Conservation (phyloP, 1,140 invertebrate species). For the Ruditapes philippinarum region DNA sequence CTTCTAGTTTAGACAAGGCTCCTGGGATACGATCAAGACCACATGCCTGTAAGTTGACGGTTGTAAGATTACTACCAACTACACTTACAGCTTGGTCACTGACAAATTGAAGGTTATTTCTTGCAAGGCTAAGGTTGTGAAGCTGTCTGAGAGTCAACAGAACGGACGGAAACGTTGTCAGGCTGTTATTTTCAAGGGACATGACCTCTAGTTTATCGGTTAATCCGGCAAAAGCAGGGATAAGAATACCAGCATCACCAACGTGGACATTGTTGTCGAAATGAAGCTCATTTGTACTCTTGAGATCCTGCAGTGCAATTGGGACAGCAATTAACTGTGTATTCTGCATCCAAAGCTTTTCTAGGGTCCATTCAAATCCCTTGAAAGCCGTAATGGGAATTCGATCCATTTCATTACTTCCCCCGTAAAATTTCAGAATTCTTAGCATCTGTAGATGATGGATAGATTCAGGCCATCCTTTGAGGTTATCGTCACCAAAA, state of each 20-base stretch:
- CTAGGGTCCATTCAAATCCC: conserved; percentile 48
- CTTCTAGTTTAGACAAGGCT: conserved; percentile 34
- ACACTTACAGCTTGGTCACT: conserved; percentile 32
- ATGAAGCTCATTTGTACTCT: conserved; percentile 38
- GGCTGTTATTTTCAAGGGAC: conserved; percentile 53
- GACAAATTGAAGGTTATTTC: conserved; percentile 51
- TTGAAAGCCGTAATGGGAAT: conserved; percentile 45
- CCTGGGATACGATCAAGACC: conserved; percentile 52
- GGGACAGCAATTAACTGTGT: conserved; percentile 50
- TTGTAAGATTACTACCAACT: conserved; percentile 52
- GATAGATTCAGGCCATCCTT: conserved; percentile 13
- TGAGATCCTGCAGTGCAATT: conserved; percentile 43
- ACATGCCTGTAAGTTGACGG: conserved; percentile 36
- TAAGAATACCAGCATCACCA: conserved; percentile 50
- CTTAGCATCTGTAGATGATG: conserved; percentile 36
- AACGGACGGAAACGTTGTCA: conserved; percentile 49
- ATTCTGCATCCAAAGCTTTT: conserved; percentile 41
- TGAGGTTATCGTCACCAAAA: conserved; percentile 31
- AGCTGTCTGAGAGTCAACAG: conserved; percentile 19
- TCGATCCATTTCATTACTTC: conserved; percentile 23
- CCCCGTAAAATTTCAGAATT: conserved; percentile 45
- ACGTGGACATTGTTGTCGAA: conserved; percentile 56
- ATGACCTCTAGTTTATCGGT: background rate
- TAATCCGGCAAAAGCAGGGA: conserved; percentile 58
- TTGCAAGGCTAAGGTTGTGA: conserved; percentile 53